Evolutionary conservation across 2,888 invertebrate species (phyloP), one percentile per base, ranked within the genome.

Genomic region (Pristionchus exspectatus): DNA sequence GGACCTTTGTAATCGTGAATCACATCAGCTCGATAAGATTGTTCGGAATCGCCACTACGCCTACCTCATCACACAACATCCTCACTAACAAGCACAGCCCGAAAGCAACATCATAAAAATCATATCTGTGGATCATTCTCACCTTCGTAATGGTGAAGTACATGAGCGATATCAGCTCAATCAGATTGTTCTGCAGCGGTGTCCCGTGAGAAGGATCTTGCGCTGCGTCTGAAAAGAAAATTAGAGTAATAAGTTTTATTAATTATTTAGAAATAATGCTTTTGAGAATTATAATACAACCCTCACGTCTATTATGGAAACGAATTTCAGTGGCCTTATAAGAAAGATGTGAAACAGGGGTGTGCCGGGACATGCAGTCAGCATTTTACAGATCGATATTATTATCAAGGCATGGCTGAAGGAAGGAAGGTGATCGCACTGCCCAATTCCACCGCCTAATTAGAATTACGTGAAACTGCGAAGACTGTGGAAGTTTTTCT

Each of bases 111-210:
- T 44, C 44, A 44, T 5, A 44, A 44, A 33, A 44, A 66, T 24
- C n/a, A n/a, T n/a, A n/a, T n/a, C n/a, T n/a, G n/a, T n/a, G n/a
- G n/a, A n/a, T n/a, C n/a, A n/a, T n/a, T n/a, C n/a, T n/a, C n/a
- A 88, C 87, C 93, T 98, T 97, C 0, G 98, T 98, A 98, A 98
- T 98, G 50, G 98, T 98, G 95, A 99, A 99, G 94, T 97, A 97
- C 33, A 99, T 96, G 66, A 99, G 96, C 0, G 98, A 92, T 97
- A 99, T 98, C 91, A 99, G 96, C 95, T 99, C 98, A 81, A 98
- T 95, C 63, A 99, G 96, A 95, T 98, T 98, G 96, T 99, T 99
- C 96, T 99, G 98, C 7, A 99, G 96, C 0, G 98, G 98, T 0
- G 98, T 99, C 4, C 99, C 0, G 98, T 99, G 38, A 99, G 96